phyloP scores from a whole-genome alignment of 2,797 vertebrate species.

The Yasuhikotakia modesta region DNA sequence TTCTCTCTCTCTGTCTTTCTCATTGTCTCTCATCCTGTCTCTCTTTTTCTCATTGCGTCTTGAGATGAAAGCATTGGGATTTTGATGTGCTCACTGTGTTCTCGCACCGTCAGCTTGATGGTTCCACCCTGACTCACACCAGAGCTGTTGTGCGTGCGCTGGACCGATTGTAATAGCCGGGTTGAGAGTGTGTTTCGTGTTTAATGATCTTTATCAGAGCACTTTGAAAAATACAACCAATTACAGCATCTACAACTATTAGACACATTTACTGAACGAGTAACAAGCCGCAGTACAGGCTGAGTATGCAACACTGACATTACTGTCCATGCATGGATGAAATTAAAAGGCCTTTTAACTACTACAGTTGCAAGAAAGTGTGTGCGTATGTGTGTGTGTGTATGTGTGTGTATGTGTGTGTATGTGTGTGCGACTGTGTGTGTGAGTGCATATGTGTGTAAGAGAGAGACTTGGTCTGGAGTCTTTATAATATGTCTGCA shows the following conservation, averaged over 20 bases:
- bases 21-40: not conserved
- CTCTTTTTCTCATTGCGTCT: not conserved
- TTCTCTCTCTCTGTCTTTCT: too few species aligned
- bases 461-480: not conserved
- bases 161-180: not conserved
- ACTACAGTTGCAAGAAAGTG: not conserved
- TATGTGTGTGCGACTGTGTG: too few species aligned
- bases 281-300: not conserved
- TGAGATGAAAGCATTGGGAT: not conserved
- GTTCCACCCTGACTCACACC: not conserved
- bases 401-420: not conserved
- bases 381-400: not conserved
- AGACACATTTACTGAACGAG: not conserved
- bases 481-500: conserved; percentile 17
- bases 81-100: conserved; percentile 15
- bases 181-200: not conserved
- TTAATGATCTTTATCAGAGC: conserved; percentile 18
- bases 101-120: conserved; percentile 9
- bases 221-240: conserved; percentile 21
- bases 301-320: conserved; percentile 5
- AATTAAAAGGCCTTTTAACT: not conserved
- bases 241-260: conserved; percentile 24
- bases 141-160: not conserved
- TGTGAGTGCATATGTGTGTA: not conserved
- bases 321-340: conserved; percentile 2